Percentiles rank a stretch among this genome's conserved stretches.
phyloP scores from a whole-genome alignment of 1,140 invertebrate species.

The Tribolium castaneum region DNA sequence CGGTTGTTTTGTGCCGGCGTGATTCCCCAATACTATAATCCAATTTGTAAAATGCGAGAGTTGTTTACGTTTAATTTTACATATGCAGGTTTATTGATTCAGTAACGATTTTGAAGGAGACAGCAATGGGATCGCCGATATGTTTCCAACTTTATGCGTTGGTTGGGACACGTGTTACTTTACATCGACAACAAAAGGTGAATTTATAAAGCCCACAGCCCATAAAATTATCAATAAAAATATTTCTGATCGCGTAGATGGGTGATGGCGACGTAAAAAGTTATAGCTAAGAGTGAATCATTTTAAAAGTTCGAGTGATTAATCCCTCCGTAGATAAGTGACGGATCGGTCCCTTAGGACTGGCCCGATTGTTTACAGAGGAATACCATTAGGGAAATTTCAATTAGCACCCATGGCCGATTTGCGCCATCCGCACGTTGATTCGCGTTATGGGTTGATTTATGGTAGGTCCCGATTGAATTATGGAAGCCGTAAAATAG shows the following conservation, averaged over 20 bases:
- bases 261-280: not conserved
- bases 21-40: not conserved
- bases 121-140: not conserved
- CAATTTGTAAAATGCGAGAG: not conserved
- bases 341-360: conserved; percentile 53
- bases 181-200: conserved; percentile 12
- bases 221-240: conserved; percentile 21
- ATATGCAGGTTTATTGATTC: conserved; percentile 17
- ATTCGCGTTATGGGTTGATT: conserved; percentile 31
- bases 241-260: not conserved
- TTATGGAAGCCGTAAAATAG: conserved; percentile 35
- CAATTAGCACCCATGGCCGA: conserved; percentile 48
- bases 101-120: conserved; percentile 18
- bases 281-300: too few species aligned
- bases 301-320: not conserved
- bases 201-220: conserved; percentile 1
- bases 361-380: conserved; percentile 54
- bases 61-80: conserved; percentile 29
- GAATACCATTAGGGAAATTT: conserved; percentile 57
- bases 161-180: conserved; percentile 13
- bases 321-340: conserved; percentile 44
- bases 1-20: not conserved
- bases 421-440: conserved; percentile 5
- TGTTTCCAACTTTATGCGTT: conserved; percentile 13
- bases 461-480: conserved; percentile 25